These are phyloP conservation scores for Trachythela sp. DNA, from an alignment of 64 coral and sea anemone species.

Conservation along the genomic window DNA sequence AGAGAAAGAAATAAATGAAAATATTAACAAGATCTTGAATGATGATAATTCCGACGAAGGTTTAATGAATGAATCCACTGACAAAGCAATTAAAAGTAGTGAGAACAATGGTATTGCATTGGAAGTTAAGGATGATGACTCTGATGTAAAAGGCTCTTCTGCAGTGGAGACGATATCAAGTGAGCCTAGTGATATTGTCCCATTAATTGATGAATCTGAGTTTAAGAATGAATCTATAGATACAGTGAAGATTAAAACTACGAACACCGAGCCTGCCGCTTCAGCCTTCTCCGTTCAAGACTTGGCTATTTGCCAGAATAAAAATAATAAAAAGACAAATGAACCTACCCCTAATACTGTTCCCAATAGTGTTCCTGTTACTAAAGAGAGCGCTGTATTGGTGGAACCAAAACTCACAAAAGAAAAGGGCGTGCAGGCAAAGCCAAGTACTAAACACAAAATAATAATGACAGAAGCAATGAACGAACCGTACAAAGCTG, in stretches of 20 bases:
- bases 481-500: neutral
- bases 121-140: no score
- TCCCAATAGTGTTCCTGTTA: neutral
- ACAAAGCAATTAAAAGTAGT: no score
- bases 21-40: no score
- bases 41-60: no score
- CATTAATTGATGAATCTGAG: neutral
- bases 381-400: neutral
- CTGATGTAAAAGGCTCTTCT: no score
- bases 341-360: neutral
- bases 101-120: no score
- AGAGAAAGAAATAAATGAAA: neutral
- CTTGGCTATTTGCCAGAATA: neutral
- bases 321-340: neutral
- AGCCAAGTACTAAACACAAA: neutral
- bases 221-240: neutral
- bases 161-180: neutral
- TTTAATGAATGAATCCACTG: no score
- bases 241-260: neutral
- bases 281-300: neutral
- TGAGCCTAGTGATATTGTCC: neutral
- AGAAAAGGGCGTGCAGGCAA: neutral
- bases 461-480: conserved; percentile 3
- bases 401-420: neutral
- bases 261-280: neutral